Evolutionary conservation across 2,888 invertebrate species (phyloP).

Genomic region (Litoditis marina): DNA sequence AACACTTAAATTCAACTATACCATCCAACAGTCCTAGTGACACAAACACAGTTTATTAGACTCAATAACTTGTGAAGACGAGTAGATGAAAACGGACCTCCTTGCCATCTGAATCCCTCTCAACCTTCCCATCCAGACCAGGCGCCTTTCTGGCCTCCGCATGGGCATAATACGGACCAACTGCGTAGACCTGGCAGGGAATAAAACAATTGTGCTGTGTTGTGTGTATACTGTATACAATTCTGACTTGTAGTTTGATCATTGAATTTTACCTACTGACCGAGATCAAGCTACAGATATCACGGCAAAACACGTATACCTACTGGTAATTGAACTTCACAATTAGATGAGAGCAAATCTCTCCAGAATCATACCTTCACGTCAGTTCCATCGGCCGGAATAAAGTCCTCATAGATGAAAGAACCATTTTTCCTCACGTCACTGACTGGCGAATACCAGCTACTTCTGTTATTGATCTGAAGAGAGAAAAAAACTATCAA

Average conservation of each 20-base stretch:
- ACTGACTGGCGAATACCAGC: slow-evolving; percentile 88
- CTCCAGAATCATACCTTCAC: slow-evolving; percentile 67
- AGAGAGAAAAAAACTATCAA: slow-evolving; percentile 4
- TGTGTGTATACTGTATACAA: too few species aligned
- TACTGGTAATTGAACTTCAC: too few species aligned
- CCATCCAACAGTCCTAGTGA: too few species aligned
- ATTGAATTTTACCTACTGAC: too few species aligned
- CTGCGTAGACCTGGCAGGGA: slow-evolving; percentile 82
- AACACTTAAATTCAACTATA: too few species aligned
- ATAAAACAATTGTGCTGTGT: not conserved
- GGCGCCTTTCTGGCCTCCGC: slow-evolving; percentile 98
- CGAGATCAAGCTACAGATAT: too few species aligned
- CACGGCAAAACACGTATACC: too few species aligned
- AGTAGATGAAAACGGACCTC: slow-evolving; percentile 94
- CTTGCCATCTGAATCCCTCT: slow-evolving; percentile 84
- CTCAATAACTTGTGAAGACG: not conserved
- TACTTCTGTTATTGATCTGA: slow-evolving; percentile 94
- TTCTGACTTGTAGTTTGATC: too few species aligned
- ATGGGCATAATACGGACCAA: slow-evolving; percentile 98
- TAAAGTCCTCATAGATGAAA: slow-evolving; percentile 99
- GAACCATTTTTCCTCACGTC: slow-evolving; percentile 93
- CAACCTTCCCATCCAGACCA: slow-evolving; percentile 64
- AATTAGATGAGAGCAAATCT: not conserved
- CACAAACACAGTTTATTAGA: too few species aligned
- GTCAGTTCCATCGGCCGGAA: slow-evolving; percentile 94